Percentiles rank a stretch among this genome's conserved stretches.
These are phyloP conservation scores for Philopedon plagiatum DNA, from an alignment of 2,888 invertebrate genomes.

Conservation along the genomic window DNA sequence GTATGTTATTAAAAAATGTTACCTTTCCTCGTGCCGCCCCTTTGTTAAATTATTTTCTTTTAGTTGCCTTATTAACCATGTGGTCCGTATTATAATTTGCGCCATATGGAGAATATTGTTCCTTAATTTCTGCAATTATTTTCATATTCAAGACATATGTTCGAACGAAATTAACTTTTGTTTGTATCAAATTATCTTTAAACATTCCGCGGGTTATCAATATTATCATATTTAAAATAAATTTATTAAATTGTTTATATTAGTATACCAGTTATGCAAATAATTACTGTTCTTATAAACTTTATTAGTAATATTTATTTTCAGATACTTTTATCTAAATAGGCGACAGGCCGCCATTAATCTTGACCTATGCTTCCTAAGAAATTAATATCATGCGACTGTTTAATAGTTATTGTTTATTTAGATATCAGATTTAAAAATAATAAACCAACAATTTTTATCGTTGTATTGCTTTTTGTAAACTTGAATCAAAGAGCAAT, in stretches of 20 bases:
- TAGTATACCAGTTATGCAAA: neutral
- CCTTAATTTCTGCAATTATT: slow-evolving; percentile 21
- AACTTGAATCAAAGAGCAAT: too few relatives aligned
- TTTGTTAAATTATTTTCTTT: slow-evolving; percentile 30
- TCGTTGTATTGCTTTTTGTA: too few relatives aligned
- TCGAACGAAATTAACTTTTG: slow-evolving; percentile 12
- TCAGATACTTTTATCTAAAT: slow-evolving; percentile 10
- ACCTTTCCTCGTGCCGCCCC: slow-evolving; percentile 23
- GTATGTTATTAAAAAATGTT: slow-evolving; percentile 36
- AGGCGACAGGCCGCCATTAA: slow-evolving; percentile 1
- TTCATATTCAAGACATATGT: slow-evolving; percentile 19
- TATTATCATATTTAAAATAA: neutral
- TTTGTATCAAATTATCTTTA: neutral
- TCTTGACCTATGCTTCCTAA: slow-evolving; percentile 10
- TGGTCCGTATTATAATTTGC: slow-evolving; percentile 3
- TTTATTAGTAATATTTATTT: neutral
- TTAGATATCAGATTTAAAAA: neutral
- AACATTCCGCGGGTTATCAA: neutral
- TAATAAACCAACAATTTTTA: too few relatives aligned
- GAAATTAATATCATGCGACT: neutral
- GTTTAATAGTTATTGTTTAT: neutral
- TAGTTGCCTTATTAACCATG: slow-evolving; percentile 20
- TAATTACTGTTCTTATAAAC: neutral
- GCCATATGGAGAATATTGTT: slow-evolving; percentile 34
- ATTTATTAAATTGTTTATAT: slow-evolving; percentile 19